phyloP scores from a whole-genome alignment of 2,113 vertebrate genomes.

The Agapornis roseicollis region DNA sequence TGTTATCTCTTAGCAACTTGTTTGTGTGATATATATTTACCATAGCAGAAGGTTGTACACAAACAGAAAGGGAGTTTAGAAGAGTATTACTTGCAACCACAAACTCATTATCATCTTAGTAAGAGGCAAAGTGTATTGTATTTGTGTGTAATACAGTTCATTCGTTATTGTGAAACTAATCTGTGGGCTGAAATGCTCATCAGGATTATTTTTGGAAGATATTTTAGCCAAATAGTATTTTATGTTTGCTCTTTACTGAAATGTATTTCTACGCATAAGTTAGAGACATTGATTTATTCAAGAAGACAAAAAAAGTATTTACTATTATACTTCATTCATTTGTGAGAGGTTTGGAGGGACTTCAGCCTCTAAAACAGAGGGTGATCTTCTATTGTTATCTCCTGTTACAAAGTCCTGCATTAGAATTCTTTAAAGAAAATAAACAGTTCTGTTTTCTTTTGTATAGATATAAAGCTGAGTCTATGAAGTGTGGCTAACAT shows the following conservation, averaged over 20 bases:
- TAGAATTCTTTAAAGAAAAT: not conserved
- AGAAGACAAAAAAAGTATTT: not conserved
- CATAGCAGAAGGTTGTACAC: not conserved
- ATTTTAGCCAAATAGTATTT: not conserved
- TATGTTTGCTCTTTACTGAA: not conserved
- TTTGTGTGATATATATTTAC: conserved; percentile 6
- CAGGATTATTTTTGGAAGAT: not conserved
- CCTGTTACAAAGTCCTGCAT: not conserved
- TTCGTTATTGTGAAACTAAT: not conserved
- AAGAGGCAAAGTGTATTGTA: not conserved
- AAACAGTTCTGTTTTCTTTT: not conserved
- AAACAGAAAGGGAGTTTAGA: not conserved
- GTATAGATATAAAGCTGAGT: not conserved
- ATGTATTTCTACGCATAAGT: not conserved
- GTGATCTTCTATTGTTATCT: not conserved
- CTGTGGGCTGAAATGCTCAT: not conserved
- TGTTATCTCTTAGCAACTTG: conserved; percentile 34
- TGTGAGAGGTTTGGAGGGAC: not conserved
- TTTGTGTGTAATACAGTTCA: not conserved
- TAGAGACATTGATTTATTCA: not conserved
- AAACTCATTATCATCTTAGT: not conserved
- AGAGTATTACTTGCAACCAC: not conserved
- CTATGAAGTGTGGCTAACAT: not conserved
- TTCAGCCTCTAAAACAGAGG: not conserved
- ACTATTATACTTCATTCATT: not conserved